Evolutionary conservation across 1,140 invertebrate species (phyloP), one percentile per base, ranked within the genome.

Genomic region (Temnothorax longispinosus): DNA sequence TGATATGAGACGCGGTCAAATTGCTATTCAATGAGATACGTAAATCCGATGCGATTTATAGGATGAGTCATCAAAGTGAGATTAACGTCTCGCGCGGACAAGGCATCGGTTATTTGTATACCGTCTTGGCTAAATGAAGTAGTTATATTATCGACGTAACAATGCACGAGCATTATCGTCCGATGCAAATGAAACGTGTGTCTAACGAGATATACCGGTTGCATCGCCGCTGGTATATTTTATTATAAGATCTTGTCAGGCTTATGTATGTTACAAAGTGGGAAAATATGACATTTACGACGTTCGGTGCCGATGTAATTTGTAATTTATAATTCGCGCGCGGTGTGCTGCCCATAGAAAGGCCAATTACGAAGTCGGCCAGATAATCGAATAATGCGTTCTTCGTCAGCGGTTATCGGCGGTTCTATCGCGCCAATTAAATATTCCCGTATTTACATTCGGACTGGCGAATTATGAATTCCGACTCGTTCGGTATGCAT

Each of bases 261-360:
- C 60, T 85, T 69, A 74, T 80, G 67, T 50, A 77, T 89, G 62
- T 65, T 86, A 58, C 67, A 64, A 80, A 52, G 41, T 58, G 71
- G 38, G 4, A 87, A 54, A 85, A 60, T 76, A 47, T 50, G 75
- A 56, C 86, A 64, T 91, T 91, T 91, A 90, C 77, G 82, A 88
- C 77, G 56, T 41, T 44, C 38, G 58, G 11, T 41, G 54, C 76
- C 38, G 54, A 27, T 21, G 52, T 90, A 91, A 91, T 90, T 90
- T 62, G 78, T 88, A 87, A 90, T 88, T 90, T 91, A 90, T 75
- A 88, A 88, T 91, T 78, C 69, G 47, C 64, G 78, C 38, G 7
- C 27, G 27, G 27, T 27, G 54, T 60, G 21, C 35, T 60, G 21
- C 35, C 11, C 35, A n/a, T 21, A 71, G 32, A 89, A 85, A 87